These are phyloP conservation scores for Phyllotreta cruciferae DNA, from an alignment of 2,888 invertebrate species.

Conservation along the genomic window DNA sequence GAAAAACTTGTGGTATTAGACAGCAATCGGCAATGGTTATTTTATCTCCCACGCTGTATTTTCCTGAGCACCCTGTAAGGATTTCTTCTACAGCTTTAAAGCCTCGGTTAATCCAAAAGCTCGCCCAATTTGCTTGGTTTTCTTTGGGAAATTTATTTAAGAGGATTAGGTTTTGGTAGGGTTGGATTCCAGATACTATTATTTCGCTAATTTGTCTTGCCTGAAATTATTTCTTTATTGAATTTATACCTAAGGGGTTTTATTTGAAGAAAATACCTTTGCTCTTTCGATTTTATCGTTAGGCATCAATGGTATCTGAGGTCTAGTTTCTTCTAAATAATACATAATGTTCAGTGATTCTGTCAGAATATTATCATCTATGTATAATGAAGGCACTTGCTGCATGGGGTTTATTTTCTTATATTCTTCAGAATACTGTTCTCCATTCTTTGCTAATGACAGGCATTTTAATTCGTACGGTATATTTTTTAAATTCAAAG, in stretches of 20 bases:
- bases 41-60: constrained; percentile 87
- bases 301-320: constrained; percentile 85
- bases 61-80: constrained; percentile 81
- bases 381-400: constrained; percentile 89
- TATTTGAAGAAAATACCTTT: constrained; percentile 66
- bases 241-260: background rate
- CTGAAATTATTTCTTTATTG: constrained; percentile 50
- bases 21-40: constrained; percentile 94
- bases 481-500: constrained; percentile 91
- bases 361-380: constrained; percentile 76
- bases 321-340: constrained; percentile 92
- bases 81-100: constrained; percentile 89
- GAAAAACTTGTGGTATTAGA: constrained; percentile 93
- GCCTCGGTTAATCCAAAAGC: constrained; percentile 89
- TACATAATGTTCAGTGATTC: constrained; percentile 89
- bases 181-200: constrained; percentile 94
- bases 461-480: constrained; percentile 92
- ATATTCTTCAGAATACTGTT: constrained; percentile 88
- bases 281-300: constrained; percentile 87
- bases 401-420: constrained; percentile 91
- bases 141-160: constrained; percentile 86
- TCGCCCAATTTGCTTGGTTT: constrained; percentile 90
- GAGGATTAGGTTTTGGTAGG: constrained; percentile 90
- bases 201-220: constrained; percentile 86
- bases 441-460: constrained; percentile 79